Evolutionary conservation across 1,140 invertebrate species (phyloP).

Genomic region (Drosophila aff.): DNA sequence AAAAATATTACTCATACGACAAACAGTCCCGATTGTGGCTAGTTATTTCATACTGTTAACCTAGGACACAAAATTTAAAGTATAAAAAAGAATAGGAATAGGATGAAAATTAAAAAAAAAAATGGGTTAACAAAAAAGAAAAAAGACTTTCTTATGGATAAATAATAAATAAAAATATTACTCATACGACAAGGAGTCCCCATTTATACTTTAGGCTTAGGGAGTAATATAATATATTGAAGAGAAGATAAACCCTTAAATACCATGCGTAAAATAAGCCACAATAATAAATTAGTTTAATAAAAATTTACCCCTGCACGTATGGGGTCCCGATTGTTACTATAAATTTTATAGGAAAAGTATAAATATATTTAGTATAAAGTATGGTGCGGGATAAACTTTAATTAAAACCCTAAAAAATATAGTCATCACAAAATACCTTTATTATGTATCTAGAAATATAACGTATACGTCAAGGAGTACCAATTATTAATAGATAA

Average conservation of each 20-base stretch:
- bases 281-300: neutral
- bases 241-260: neutral
- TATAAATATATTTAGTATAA: too few species aligned
- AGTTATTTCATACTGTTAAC: neutral
- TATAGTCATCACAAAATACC: neutral
- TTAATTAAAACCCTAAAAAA: neutral
- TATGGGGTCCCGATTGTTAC: neutral
- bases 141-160: too few species aligned
- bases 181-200: too few species aligned
- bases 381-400: too few species aligned
- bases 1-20: slow-evolving; percentile 1
- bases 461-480: neutral
- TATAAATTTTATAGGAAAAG: neutral
- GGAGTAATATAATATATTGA: too few species aligned
- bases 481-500: neutral
- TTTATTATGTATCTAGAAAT: neutral
- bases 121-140: too few species aligned
- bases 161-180: too few species aligned
- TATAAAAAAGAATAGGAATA: too few species aligned
- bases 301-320: too few species aligned
- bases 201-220: too few species aligned
- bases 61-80: too few species aligned
- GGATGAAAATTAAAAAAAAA: too few species aligned
- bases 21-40: neutral
- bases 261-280: neutral